A percentile compares a stretch with the other conserved stretches of the same genome.
These are phyloP conservation scores for Phoxinus dragarum DNA, from an alignment of 2,797 vertebrate species.

Conservation along the genomic window DNA sequence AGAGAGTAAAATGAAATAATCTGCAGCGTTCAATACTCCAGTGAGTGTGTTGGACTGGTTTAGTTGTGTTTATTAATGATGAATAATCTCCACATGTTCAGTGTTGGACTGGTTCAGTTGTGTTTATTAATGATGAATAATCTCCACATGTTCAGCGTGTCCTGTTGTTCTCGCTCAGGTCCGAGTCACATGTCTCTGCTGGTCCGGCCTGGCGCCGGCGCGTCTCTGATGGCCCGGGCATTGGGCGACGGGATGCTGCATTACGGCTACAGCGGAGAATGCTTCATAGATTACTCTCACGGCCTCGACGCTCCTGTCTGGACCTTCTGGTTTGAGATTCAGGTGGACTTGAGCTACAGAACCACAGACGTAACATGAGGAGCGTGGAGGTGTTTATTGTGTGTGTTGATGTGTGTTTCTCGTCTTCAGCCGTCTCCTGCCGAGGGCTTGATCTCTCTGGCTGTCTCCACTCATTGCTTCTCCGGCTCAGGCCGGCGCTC, in stretches of 20 bases:
- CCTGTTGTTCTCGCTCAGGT: slow-evolving; percentile 71
- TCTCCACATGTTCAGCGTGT: no score
- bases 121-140: no score
- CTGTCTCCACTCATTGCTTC: slow-evolving; percentile 90
- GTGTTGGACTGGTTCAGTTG: no score
- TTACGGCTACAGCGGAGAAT: slow-evolving; percentile 85
- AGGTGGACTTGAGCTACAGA: slow-evolving; percentile 70
- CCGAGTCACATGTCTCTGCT: slow-evolving; percentile 96
- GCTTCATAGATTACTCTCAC: slow-evolving; percentile 93
- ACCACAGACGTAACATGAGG: neutral
- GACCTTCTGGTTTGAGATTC: slow-evolving; percentile 94
- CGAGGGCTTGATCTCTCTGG: slow-evolving; percentile 86
- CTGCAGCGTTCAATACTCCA: no score
- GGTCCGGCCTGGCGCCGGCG: slow-evolving; percentile 79
- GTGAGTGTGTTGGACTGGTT: no score
- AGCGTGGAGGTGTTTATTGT: neutral
- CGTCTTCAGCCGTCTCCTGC: slow-evolving; percentile 77
- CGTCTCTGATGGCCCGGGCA: slow-evolving; percentile 86
- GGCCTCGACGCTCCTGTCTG: slow-evolving; percentile 87
- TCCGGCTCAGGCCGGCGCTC: slow-evolving; percentile 87
- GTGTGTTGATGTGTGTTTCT: neutral
- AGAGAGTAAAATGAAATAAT: neutral
- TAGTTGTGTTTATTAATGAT: no score
- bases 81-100: no score
- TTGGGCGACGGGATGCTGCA: slow-evolving; percentile 86